Evolutionary conservation across 2,888 invertebrate genomes (phyloP).

Genomic region (Cephus pulcher): DNA sequence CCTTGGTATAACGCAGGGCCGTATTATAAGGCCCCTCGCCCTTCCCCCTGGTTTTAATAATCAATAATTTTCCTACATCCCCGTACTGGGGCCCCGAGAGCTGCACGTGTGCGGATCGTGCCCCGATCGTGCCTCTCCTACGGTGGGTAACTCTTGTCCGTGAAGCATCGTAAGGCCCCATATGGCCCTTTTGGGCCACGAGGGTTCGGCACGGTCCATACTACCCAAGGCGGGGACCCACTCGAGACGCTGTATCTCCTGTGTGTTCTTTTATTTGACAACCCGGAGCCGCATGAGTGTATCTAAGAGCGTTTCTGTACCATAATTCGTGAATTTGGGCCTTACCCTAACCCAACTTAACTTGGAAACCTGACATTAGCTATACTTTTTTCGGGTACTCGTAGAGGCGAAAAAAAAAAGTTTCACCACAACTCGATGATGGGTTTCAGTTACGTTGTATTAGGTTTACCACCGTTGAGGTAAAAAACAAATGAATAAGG

Average conservation of each 20-base stretch:
- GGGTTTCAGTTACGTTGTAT: not conserved
- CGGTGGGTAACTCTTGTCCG: slow-evolving; percentile 24
- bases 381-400: not conserved
- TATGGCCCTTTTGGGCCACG: not conserved
- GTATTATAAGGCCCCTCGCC: not conserved
- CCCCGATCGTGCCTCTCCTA: slow-evolving; percentile 47
- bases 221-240: slow-evolving; percentile 10
- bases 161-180: not conserved
- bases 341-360: not conserved
- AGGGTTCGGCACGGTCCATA: not conserved
- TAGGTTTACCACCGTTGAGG: not conserved
- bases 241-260: slow-evolving; percentile 31
- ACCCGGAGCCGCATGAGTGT: not conserved
- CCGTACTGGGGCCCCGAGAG: slow-evolving; percentile 36
- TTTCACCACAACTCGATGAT: not conserved
- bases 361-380: not conserved
- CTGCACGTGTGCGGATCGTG: slow-evolving; percentile 56
- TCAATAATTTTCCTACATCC: slow-evolving; percentile 53
- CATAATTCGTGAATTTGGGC: not conserved
- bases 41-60: slow-evolving; percentile 50
- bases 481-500: not conserved
- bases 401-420: not conserved
- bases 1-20: not conserved
- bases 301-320: not conserved
- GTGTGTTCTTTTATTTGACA: not conserved